A percentile compares a stretch with the other conserved stretches of the same genome.
Conservation (phyloP, 2,797 vertebrate genomes). For the Sitta carolinensis region DNA sequence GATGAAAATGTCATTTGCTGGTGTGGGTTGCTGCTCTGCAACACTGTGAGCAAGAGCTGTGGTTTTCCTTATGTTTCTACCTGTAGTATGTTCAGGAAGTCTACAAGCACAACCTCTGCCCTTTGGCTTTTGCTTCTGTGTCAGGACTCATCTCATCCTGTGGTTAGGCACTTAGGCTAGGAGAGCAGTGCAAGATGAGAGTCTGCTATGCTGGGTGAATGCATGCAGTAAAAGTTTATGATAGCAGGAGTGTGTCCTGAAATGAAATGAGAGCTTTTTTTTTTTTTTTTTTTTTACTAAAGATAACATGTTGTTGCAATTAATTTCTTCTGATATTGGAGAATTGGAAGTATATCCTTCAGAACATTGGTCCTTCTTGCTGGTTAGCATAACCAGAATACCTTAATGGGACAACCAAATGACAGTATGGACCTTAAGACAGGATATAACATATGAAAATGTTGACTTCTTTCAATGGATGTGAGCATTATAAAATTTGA, state of each 20-base stretch:
- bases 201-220: background rate
- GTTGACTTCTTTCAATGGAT: background rate
- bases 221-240: background rate
- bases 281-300: background rate
- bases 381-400: background rate
- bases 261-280: background rate
- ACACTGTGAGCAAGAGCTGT: background rate
- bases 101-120: background rate
- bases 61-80: background rate
- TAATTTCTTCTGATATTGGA: background rate
- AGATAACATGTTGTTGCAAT: background rate
- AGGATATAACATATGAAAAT: background rate
- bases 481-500: background rate
- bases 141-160: background rate
- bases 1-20: background rate
- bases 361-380: background rate
- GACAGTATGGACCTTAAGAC: background rate
- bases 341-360: background rate
- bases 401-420: background rate
- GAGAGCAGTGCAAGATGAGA: background rate
- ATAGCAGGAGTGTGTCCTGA: background rate
- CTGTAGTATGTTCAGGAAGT: background rate
- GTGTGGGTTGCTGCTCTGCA: background rate
- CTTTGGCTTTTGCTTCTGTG: background rate
- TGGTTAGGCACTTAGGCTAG: background rate